These are phyloP conservation scores for Fragum sueziense DNA, from an alignment of 2,888 invertebrate genomes.

Conservation along the genomic window DNA sequence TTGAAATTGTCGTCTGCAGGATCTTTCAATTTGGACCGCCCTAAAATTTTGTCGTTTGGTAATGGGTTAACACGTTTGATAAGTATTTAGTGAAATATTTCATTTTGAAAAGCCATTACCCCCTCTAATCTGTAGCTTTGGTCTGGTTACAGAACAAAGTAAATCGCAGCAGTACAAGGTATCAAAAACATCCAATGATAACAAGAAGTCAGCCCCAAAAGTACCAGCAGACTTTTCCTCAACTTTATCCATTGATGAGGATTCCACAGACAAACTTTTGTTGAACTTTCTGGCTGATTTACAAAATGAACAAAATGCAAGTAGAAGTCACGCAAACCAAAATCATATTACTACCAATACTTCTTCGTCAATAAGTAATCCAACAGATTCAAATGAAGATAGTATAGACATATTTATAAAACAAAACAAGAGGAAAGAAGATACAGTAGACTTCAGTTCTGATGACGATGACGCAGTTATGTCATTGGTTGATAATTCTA, in stretches of 20 bases:
- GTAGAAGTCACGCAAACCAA: not conserved
- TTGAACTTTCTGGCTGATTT: slow-evolving; percentile 54
- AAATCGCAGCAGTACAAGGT: no score
- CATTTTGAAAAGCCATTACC: no score
- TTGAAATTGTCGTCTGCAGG: no score
- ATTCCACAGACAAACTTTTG: slow-evolving; percentile 45
- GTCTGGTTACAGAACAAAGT: no score
- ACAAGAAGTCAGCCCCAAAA: not conserved
- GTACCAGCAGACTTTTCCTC: not conserved
- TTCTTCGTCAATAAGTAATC: no score
- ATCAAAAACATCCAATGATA: no score
- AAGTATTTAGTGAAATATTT: no score
- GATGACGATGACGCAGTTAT: slow-evolving; percentile 28
- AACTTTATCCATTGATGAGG: slow-evolving; percentile 5
- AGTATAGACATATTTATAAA: slow-evolving; percentile 42
- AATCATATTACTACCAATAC: not conserved
- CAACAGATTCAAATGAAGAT: not conserved
- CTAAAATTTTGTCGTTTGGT: no score
- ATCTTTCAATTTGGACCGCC: no score
- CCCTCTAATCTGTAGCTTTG: no score
- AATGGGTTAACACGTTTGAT: no score
- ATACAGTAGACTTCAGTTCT: not conserved
- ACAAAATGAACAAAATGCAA: slow-evolving; percentile 48
- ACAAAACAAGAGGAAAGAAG: slow-evolving; percentile 27
- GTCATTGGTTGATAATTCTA: slow-evolving; percentile 36